Evolutionary conservation across 2,888 invertebrate genomes (phyloP).

Genomic region (Parnassius glacialis): DNA sequence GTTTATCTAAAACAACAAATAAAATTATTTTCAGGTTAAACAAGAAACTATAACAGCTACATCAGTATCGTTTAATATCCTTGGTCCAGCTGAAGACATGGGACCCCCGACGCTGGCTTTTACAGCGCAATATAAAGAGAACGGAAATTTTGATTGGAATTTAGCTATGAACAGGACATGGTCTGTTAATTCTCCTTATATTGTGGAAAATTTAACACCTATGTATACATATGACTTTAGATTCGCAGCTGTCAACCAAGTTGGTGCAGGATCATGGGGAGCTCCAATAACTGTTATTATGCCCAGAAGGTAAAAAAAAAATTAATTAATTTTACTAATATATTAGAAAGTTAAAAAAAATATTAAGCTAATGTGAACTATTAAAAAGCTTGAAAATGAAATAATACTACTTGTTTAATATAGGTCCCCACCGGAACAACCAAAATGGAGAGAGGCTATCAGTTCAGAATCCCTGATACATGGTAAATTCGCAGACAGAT

Average conservation of each 20-base stretch:
- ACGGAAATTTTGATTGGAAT: conserved; percentile 85
- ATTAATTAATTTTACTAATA: background rate
- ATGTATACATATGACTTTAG: conserved; percentile 89
- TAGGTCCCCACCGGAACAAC: conserved; percentile 86
- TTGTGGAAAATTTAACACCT: conserved; percentile 89
- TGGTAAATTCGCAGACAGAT: conserved; percentile 86
- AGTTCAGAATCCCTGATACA: conserved; percentile 70
- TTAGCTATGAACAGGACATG: conserved; percentile 86
- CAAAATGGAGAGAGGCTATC: conserved; percentile 71
- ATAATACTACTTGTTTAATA: conserved; percentile 17
- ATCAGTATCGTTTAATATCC: conserved; percentile 89
- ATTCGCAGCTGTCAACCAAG: conserved; percentile 92
- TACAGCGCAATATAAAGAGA: conserved; percentile 88
- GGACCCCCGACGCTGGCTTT: conserved; percentile 89
- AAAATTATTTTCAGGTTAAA: conserved; percentile 72
- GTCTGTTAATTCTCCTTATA: conserved; percentile 90
- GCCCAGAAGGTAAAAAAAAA: conserved; percentile 80
- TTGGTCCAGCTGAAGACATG: conserved; percentile 86
- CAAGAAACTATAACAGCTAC: conserved; percentile 89
- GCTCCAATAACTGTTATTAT: conserved; percentile 84
- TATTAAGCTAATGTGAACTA: too few relatives aligned
- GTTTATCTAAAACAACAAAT: background rate
- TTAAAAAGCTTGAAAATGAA: too few relatives aligned
- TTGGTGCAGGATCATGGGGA: conserved; percentile 89
- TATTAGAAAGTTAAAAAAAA: background rate